Conservation (phyloP, 2,888 invertebrate genomes). For the Parasteatoda lunata region DNA sequence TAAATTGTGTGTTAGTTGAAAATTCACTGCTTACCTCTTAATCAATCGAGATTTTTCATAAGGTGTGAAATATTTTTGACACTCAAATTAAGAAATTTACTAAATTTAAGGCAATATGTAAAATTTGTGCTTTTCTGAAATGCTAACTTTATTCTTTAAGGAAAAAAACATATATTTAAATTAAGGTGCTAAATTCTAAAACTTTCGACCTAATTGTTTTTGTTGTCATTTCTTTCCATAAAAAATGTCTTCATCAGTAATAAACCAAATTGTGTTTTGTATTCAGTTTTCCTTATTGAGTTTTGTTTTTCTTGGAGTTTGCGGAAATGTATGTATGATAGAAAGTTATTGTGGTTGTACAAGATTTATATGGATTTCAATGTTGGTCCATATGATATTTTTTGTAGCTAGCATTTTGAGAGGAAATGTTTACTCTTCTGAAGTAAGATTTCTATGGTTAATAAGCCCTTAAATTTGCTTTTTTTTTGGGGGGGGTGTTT, state of each 20-base stretch:
- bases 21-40: constrained; percentile 2
- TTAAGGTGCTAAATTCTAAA: constrained; percentile 50
- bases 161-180: constrained; percentile 7
- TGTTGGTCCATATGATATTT: too few relatives aligned
- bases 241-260: constrained; percentile 65
- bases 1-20: constrained; percentile 7
- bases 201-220: constrained; percentile 8
- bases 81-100: not conserved
- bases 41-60: not conserved
- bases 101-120: not conserved
- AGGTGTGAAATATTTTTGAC: not conserved
- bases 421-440: too few relatives aligned
- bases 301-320: constrained; percentile 3
- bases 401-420: too few relatives aligned
- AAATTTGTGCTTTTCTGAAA: not conserved
- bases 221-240: constrained; percentile 25
- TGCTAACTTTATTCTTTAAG: not conserved
- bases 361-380: too few relatives aligned
- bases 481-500: too few relatives aligned
- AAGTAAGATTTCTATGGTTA: too few relatives aligned
- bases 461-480: too few relatives aligned
- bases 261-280: constrained; percentile 64
- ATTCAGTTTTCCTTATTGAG: constrained; percentile 30
- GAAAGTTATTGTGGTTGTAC: too few relatives aligned
- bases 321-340: too few relatives aligned